These are phyloP conservation scores for Ernsta delagoae DNA, from an alignment of 2,888 invertebrate species.

Conservation along the genomic window DNA sequence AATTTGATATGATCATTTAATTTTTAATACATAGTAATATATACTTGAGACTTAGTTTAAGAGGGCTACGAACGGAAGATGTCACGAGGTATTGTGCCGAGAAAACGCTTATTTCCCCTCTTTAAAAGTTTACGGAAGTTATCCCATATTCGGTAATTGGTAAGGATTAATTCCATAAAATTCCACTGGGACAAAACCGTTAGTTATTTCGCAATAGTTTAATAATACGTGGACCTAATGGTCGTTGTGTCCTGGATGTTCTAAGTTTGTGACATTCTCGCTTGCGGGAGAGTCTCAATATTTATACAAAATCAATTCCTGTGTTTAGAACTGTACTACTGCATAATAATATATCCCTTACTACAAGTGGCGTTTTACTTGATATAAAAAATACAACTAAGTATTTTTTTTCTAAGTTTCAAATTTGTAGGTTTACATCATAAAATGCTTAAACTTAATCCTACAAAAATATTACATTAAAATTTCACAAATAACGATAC, in stretches of 20 bases:
- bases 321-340: conserved; percentile 23
- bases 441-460: not conserved
- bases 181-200: too few relatives aligned
- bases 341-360: conserved; percentile 4
- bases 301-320: conserved; percentile 46
- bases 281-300: conserved; percentile 24
- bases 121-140: too few relatives aligned
- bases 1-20: conserved; percentile 81
- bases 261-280: not conserved
- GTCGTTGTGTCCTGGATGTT: not conserved
- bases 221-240: too few relatives aligned
- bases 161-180: not conserved
- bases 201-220: too few relatives aligned
- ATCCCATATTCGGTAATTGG: not conserved
- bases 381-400: not conserved
- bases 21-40: not conserved
- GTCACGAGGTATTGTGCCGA: too few relatives aligned
- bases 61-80: too few relatives aligned
- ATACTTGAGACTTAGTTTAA: too few relatives aligned
- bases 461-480: not conserved
- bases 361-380: conserved; percentile 22
- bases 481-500: not conserved
- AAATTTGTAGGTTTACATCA: not conserved
- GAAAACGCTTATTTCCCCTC: too few relatives aligned
- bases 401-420: not conserved